Conservation (phyloP, 2,888 invertebrate species). For the Zygogramma bicolorata region DNA sequence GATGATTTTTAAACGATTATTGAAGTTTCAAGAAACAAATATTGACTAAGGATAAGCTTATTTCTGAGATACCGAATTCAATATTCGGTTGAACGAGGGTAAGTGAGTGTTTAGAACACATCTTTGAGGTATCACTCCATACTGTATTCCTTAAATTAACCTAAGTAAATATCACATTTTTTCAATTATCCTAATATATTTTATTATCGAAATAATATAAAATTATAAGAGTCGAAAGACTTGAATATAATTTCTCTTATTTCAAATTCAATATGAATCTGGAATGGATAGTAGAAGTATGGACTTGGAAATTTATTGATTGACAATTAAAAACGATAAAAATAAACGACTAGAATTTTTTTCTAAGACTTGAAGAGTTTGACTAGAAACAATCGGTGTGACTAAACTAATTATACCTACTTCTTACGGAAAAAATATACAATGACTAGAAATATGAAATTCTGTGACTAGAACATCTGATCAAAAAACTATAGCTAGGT, state of each 20-base stretch:
- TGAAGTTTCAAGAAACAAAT: not conserved
- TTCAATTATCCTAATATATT: not conserved
- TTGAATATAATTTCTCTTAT: no score
- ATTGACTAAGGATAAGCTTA: no score
- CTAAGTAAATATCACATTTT: not conserved
- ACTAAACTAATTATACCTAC: not conserved
- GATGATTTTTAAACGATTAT: no score
- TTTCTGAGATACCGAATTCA: no score
- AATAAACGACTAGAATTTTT: no score
- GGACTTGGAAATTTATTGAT: not conserved
- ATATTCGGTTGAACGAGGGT: no score
- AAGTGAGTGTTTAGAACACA: not conserved
- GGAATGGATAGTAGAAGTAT: slow-evolving; percentile 34
- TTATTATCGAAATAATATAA: no score
- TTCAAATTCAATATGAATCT: not conserved
- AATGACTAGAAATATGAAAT: not conserved
- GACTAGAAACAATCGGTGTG: not conserved
- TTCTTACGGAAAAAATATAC: not conserved
- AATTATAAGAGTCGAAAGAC: no score
- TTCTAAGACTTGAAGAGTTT: not conserved
- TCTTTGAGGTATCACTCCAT: slow-evolving; percentile 2
- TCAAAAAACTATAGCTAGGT: not conserved
- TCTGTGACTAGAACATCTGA: not conserved
- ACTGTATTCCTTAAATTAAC: not conserved
- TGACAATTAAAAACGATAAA: not conserved